phyloP scores from a whole-genome alignment of 1,140 invertebrate species.

The Heterodera carotae region DNA sequence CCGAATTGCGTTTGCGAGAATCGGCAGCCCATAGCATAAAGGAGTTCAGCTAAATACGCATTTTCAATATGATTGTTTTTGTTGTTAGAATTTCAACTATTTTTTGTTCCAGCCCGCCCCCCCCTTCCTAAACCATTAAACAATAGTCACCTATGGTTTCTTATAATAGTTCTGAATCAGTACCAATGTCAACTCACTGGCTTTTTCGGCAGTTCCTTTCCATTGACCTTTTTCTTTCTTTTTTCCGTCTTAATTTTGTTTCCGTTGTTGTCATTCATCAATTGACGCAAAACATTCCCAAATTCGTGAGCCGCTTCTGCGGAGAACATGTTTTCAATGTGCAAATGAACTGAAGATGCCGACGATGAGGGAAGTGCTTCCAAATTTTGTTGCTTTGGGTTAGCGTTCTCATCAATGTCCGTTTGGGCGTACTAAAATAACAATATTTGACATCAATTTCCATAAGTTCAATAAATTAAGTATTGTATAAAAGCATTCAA shows the following conservation, averaged over 20 bases:
- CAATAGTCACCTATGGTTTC: no score
- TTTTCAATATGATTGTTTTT: no score
- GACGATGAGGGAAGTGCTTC: background rate
- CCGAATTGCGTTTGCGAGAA: background rate
- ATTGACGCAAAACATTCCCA: conserved; percentile 9
- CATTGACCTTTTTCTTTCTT: background rate
- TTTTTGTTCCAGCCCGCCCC: no score
- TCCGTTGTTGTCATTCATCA: background rate
- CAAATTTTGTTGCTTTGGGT: background rate
- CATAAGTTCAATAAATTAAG: no score
- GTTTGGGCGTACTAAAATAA: background rate
- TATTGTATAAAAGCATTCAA: no score
- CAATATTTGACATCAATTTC: no score
- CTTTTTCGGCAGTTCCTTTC: background rate
- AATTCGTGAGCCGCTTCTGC: conserved; percentile 12
- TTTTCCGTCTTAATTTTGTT: background rate
- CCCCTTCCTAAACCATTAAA: no score
- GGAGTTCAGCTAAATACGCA: background rate
- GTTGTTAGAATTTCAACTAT: no score
- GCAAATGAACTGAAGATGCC: background rate
- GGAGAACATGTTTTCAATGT: conserved; percentile 12
- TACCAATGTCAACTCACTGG: no score
- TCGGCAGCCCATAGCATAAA: background rate
- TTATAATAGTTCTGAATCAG: no score
- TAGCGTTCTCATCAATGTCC: background rate